Percentiles rank a stretch among this genome's conserved stretches.
Evolutionary conservation across 2,888 invertebrate genomes (phyloP).

Genomic region (Incurvaria masculella): DNA sequence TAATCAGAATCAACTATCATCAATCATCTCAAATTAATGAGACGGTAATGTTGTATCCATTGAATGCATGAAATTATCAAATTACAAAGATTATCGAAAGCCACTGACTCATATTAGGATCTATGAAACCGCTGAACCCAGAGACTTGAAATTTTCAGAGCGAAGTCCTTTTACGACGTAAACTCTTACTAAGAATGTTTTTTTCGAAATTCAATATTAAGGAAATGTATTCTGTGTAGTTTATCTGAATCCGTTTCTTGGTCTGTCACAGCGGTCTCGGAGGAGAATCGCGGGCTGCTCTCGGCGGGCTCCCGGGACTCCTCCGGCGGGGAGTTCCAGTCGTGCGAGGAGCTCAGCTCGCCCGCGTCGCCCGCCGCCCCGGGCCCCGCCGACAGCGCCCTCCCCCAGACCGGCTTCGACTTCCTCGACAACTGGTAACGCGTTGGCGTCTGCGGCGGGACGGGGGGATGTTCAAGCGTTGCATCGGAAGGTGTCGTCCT

Average conservation of each 20-base stretch:
- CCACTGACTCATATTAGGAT: no score
- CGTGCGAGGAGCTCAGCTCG: constrained; percentile 20
- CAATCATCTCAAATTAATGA: no score
- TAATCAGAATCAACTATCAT: no score
- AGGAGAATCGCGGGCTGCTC: constrained; percentile 46
- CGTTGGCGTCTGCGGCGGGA: no score
- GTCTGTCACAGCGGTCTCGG: constrained; percentile 37
- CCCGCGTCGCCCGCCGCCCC: constrained; percentile 41
- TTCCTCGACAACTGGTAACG: constrained; percentile 63
- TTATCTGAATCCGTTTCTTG: constrained; percentile 5
- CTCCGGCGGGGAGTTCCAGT: constrained; percentile 42
- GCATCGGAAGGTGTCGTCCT: neutral
- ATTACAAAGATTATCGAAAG: no score
- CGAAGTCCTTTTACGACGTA: neutral
- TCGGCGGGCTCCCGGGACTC: constrained; percentile 41
- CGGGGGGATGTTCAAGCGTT: neutral
- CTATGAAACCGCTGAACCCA: no score
- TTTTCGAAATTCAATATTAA: neutral
- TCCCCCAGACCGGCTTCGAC: constrained; percentile 61
- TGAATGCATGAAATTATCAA: no score
- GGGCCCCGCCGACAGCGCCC: constrained; percentile 21
- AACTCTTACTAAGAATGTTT: no score
- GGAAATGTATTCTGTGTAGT: no score
- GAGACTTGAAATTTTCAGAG: no score
- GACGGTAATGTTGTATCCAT: no score